Evolutionary conservation across 53 echinoderm and acorn worm species (phyloP), one percentile per base, ranked within the genome.

Genomic region (Zoroaster sp.): DNA sequence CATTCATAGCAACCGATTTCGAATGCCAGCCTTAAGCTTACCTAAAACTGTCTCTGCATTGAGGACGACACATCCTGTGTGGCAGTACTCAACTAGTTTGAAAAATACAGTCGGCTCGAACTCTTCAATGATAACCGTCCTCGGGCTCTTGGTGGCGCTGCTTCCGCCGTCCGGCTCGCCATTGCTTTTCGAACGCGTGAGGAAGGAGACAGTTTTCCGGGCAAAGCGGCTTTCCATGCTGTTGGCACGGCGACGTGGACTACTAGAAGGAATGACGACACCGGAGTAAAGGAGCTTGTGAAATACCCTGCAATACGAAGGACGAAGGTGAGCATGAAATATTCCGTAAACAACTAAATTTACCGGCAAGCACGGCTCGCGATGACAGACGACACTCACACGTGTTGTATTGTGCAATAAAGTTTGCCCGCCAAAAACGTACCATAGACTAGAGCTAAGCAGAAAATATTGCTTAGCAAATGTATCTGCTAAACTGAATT

Each of bases 61-160:
- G 3, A 99, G 88, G 11, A 94, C 91, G n/a, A 94, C 96, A 34
- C 99, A 99, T 14, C 99, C 99, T 3, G 99, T 96, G 72, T 99
- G 99, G 28, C 96, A 94, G 55, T 99, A 99, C 42, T 99, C 96
- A 4, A 99, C 93, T 39, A 99, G 86, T 70, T 99, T 96, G 53
- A 86, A 79, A 77, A 99, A 99, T 43, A 99, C 99, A 30, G 93
- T 35, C 41, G 94, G 89, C 36, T 96, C 96, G 68, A 99, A 99
- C 86, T 99, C 99, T 37, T 99, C 96, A 35, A 98, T 89, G 12
- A 78, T 45, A 8, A 96, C 71, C 9, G 93, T 99, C 77, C 96
- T 69, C 1, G 99, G 99, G 77, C 93, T 81, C 40, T 76, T 92
- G 80, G 73, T 55, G 75, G 88, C 93, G 87, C 73, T 85, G 81